Percentiles rank a stretch among this genome's conserved stretches.
phyloP scores from a whole-genome alignment of 2,888 invertebrate genomes.

The Dusona sp. region DNA sequence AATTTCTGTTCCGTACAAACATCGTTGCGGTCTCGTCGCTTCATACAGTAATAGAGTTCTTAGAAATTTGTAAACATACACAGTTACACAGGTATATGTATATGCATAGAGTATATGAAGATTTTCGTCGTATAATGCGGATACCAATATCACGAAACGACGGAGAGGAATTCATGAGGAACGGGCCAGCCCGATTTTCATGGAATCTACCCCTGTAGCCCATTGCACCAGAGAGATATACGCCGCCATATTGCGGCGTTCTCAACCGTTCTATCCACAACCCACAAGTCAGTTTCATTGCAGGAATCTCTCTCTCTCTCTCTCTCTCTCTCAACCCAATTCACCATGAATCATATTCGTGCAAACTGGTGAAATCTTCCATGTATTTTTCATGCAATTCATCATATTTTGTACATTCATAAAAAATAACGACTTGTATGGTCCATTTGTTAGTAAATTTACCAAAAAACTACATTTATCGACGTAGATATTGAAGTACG shows the following conservation, averaged over 20 bases:
- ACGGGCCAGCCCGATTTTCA: conserved; percentile 53
- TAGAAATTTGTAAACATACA: background rate
- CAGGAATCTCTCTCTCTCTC: conserved; percentile 45
- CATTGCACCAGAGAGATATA: conserved; percentile 9
- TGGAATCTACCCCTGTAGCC: conserved; percentile 52
- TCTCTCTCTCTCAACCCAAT: conserved; percentile 2
- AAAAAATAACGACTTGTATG: background rate
- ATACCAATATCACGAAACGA: conserved; percentile 66
- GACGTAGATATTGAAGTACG: background rate
- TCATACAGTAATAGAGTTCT: background rate
- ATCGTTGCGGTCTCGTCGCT: background rate
- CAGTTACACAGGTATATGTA: background rate
- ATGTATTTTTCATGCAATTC: background rate
- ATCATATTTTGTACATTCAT: background rate
- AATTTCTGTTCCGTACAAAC: too few species aligned
- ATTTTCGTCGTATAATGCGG: conserved; percentile 59
- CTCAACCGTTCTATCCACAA: conserved; percentile 37
- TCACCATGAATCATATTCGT: background rate
- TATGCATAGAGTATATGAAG: conserved; percentile 4
- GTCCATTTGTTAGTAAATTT: background rate
- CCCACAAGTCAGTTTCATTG: conserved; percentile 47
- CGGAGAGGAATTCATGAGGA: conserved; percentile 58
- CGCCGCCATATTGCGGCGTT: conserved; percentile 37
- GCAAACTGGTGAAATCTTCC: conserved; percentile 25
- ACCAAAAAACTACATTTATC: background rate